Evolutionary conservation across 2,113 vertebrate species (phyloP).

Genomic region (Calypte anna): DNA sequence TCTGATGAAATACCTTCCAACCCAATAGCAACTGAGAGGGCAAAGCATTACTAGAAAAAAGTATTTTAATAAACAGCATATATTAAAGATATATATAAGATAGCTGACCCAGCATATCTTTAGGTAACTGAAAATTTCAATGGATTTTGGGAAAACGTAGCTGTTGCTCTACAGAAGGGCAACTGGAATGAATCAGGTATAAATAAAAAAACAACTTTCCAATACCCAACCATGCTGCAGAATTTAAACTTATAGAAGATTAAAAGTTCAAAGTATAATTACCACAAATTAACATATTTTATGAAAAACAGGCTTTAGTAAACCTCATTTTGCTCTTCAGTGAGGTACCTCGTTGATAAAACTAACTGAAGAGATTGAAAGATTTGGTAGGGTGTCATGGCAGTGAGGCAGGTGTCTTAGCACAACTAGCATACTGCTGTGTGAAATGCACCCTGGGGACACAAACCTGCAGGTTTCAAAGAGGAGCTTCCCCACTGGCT

Average conservation of each 20-base stretch:
- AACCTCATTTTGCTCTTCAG: not conserved
- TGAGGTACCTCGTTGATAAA: not conserved
- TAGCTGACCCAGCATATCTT: not conserved
- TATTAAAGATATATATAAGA: not conserved
- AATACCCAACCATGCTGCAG: not conserved
- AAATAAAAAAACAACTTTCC: not conserved
- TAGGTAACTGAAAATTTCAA: not conserved
- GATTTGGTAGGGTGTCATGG: accelerated
- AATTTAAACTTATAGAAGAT: not conserved
- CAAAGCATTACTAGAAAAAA: not conserved
- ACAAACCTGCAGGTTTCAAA: not conserved
- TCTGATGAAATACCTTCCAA: not conserved
- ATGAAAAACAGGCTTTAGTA: not conserved
- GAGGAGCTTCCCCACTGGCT: not conserved
- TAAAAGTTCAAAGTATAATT: not conserved
- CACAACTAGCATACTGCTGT: accelerated
- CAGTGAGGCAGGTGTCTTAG: not conserved
- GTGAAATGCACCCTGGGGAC: not conserved
- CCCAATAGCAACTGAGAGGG: not conserved
- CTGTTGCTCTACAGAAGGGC: not conserved
- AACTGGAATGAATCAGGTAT: not conserved
- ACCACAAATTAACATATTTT: not conserved
- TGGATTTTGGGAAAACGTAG: not conserved
- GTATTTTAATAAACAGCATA: not conserved
- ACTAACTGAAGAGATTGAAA: not conserved